phyloP scores from a whole-genome alignment of 2,888 invertebrate genomes.

The Oxycera nigricornis region DNA sequence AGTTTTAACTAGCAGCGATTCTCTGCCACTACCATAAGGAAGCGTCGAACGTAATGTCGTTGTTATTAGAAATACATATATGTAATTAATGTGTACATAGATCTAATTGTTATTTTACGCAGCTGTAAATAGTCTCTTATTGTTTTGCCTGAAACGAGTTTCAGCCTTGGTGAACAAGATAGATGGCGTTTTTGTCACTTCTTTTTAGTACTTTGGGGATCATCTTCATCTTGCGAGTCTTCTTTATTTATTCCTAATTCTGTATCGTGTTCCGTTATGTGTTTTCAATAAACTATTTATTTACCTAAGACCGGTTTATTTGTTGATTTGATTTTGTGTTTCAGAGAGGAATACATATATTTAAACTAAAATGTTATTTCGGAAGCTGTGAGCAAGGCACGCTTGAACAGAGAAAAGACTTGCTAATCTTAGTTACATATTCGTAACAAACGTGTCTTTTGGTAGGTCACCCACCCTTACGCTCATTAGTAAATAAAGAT shows the following conservation, averaged over 20 bases:
- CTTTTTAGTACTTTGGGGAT: background rate
- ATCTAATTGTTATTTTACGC: background rate
- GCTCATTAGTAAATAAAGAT: too few species aligned
- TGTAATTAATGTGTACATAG: conserved; percentile 35
- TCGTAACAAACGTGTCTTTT: too few species aligned
- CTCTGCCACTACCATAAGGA: background rate
- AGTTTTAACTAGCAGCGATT: background rate
- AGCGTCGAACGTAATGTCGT: background rate
- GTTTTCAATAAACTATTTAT: conserved; percentile 32
- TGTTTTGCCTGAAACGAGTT: background rate
- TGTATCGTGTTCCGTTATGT: background rate
- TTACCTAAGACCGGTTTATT: too few species aligned
- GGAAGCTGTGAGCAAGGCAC: too few species aligned
- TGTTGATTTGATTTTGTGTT: too few species aligned
- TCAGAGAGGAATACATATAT: too few species aligned
- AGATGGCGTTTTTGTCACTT: background rate
- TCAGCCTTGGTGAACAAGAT: background rate
- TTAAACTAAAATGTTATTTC: too few species aligned
- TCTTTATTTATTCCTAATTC: background rate
- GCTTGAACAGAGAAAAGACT: too few species aligned
- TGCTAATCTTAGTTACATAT: too few species aligned
- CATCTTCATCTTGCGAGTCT: background rate
- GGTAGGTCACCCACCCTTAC: too few species aligned
- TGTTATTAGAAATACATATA: background rate
- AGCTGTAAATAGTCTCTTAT: background rate